Conservation (phyloP, 92 coral and sea anemone species). For the Palythoa heliodiscus region DNA sequence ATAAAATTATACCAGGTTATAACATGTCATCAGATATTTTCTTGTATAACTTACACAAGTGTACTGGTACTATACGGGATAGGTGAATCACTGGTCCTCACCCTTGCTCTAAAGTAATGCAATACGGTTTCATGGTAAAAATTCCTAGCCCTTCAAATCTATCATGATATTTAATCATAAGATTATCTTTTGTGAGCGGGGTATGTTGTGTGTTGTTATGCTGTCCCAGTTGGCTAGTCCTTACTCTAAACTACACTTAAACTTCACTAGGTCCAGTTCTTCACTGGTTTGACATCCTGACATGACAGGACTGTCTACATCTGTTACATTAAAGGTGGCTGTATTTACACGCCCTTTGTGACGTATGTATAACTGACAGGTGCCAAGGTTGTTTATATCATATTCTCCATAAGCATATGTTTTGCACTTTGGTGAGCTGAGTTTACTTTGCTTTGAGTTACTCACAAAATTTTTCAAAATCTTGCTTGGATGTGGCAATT, state of each 20-base stretch:
- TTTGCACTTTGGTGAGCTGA: not conserved
- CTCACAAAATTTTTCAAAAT: not conserved
- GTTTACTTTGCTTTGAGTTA: not conserved
- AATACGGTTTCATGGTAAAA: not conserved
- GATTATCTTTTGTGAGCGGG: constrained; percentile 37
- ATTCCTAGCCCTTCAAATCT: constrained; percentile 45
- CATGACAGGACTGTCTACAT: constrained; percentile 37
- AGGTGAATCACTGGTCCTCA: constrained; percentile 48
- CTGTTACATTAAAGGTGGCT: constrained; percentile 57
- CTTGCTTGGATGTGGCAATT: constrained; percentile 17
- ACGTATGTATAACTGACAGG: not conserved
- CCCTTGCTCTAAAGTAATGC: constrained; percentile 29
- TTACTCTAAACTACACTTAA: constrained; percentile 24
- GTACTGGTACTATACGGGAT: not conserved
- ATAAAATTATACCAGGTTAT: too few species aligned
- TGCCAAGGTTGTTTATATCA: not conserved
- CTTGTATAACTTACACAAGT: too few species aligned
- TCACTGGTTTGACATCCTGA: constrained; percentile 45
- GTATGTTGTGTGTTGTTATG: not conserved
- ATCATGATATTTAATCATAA: constrained; percentile 38
- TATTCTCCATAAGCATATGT: not conserved
- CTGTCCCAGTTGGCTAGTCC: not conserved
- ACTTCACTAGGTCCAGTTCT: constrained; percentile 40
- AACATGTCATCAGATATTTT: too few species aligned
- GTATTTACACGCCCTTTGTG: constrained; percentile 20